A percentile compares a stretch with the other conserved stretches of the same genome.
phyloP scores from a whole-genome alignment of 1,140 invertebrate genomes.

The Dryas iulia region DNA sequence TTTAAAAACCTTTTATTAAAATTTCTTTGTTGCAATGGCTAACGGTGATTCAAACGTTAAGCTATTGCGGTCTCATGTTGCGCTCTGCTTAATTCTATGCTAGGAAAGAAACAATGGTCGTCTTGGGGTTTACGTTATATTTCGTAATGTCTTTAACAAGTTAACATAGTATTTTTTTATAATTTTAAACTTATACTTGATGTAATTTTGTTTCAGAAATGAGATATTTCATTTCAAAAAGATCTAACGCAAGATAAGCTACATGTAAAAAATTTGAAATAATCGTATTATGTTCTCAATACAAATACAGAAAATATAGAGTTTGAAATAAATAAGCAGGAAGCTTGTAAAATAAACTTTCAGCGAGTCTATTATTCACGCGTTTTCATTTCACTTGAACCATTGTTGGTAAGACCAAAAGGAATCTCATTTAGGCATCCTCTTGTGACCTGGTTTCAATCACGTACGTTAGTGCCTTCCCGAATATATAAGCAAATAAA shows the following conservation, averaged over 20 bases:
- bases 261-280: no score
- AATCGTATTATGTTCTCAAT: no score
- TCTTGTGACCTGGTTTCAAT: constrained; percentile 25
- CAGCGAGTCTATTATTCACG: not conserved
- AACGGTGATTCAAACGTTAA: constrained; percentile 4
- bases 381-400: not conserved
- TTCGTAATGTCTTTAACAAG: constrained; percentile 13
- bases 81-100: constrained; percentile 52
- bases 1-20: no score
- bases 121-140: constrained; percentile 27
- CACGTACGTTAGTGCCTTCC: constrained; percentile 23
- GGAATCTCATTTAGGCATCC: constrained; percentile 17
- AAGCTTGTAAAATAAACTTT: not conserved
- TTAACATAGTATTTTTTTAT: not conserved
- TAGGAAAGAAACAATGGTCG: constrained; percentile 40
- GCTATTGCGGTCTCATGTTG: constrained; percentile 38
- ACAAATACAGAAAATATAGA: not conserved
- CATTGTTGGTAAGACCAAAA: not conserved
- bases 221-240: no score
- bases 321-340: not conserved
- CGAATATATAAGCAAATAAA: constrained; percentile 27
- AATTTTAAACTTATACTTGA: no score
- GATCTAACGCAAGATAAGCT: no score
- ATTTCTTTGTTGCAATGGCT: constrained; percentile 2
- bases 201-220: no score